Conservation (phyloP, 2,113 vertebrate genomes). For the Candoia aspera region DNA sequence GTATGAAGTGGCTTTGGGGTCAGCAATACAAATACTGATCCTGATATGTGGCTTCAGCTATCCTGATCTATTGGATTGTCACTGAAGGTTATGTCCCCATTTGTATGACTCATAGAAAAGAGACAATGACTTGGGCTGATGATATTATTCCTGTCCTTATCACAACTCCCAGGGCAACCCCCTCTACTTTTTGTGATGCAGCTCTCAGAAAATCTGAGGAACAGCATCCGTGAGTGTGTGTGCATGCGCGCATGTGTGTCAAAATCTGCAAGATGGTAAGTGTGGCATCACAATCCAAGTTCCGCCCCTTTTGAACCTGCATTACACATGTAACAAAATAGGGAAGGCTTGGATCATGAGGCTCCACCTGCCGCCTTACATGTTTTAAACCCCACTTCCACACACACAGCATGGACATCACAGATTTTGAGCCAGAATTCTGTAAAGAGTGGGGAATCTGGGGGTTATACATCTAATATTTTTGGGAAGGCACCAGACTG, state of each 20-base stretch:
- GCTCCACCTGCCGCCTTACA: not conserved
- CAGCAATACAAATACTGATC: not conserved
- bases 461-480: not conserved
- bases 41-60: not conserved
- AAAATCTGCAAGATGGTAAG: not conserved
- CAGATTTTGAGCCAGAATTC: not conserved
- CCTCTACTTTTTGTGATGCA: not conserved
- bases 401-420: not conserved
- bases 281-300: not conserved
- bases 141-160: not conserved
- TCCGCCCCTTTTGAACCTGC: not conserved
- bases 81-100: not conserved
- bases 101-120: not conserved
- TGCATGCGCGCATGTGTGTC: not conserved
- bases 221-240: not conserved
- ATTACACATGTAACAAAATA: not conserved
- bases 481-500: not conserved
- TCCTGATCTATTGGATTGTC: not conserved
- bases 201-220: not conserved
- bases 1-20: not conserved
- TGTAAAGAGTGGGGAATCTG: not conserved
- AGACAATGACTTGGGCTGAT: not conserved
- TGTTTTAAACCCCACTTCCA: not conserved
- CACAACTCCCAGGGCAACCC: not conserved
- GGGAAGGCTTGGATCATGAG: not conserved